A percentile compares a stretch with the other conserved stretches of the same genome.
Evolutionary conservation across 2,113 vertebrate genomes (phyloP).

Genomic region (Rhinogobius similis): DNA sequence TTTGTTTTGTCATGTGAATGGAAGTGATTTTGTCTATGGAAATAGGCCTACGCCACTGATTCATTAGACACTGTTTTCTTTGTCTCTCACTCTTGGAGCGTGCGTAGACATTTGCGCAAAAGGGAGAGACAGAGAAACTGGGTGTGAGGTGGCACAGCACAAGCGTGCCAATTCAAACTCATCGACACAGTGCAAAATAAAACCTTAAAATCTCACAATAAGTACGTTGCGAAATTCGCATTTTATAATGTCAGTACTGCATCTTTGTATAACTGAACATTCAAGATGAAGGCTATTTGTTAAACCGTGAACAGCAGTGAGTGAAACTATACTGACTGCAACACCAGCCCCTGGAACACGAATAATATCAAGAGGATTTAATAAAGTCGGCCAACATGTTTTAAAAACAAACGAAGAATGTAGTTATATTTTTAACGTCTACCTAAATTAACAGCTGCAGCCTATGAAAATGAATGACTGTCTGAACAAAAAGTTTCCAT

Average conservation of each 20-base stretch:
- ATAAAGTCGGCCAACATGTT: neutral
- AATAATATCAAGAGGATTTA: neutral
- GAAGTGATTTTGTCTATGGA: conserved; percentile 1
- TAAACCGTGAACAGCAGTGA: neutral
- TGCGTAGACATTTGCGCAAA: conserved; percentile 59
- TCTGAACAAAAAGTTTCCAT: too few species aligned
- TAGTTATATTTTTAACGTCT: neutral
- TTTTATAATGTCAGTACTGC: neutral
- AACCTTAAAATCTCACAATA: neutral
- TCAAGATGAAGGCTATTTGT: neutral
- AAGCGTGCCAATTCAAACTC: neutral
- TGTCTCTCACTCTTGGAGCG: conserved; percentile 49
- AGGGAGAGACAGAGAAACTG: conserved; percentile 13
- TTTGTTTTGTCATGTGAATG: conserved; percentile 17
- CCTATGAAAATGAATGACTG: too few species aligned
- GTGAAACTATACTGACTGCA: neutral
- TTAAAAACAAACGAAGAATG: too few species aligned
- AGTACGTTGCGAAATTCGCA: conserved; percentile 33
- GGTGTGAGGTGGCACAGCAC: conserved; percentile 27
- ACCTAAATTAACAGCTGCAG: neutral
- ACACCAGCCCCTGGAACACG: neutral
- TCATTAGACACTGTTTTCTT: conserved; percentile 42
- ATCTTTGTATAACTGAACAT: neutral
- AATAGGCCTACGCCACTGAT: conserved; percentile 6
- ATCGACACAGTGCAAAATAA: too few species aligned